phyloP scores from a whole-genome alignment of 2,797 vertebrate species.

The Lophius americanus region DNA sequence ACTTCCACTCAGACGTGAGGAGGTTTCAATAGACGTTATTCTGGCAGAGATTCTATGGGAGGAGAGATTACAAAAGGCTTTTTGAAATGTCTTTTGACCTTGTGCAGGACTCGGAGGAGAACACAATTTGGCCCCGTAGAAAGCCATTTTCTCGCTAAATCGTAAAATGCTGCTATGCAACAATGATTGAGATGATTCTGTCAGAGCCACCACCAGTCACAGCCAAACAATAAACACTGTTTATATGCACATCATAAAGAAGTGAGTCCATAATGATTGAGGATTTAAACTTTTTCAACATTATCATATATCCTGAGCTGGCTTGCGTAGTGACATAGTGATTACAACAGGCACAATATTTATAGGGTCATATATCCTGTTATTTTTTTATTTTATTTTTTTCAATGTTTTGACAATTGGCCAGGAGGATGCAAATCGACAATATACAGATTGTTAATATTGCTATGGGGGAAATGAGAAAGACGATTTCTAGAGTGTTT shows the following conservation, averaged over 20 bases:
- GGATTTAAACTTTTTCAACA: neutral
- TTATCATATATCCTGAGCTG: neutral
- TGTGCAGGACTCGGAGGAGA: neutral
- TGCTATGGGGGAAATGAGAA: neutral
- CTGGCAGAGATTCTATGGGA: neutral
- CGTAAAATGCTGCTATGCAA: neutral
- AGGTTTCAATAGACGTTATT: too few relatives aligned
- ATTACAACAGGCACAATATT: conserved; percentile 10
- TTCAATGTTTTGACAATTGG: too few relatives aligned
- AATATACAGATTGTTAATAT: neutral
- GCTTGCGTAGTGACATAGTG: conserved; percentile 8
- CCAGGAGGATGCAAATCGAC: neutral
- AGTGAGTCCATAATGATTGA: neutral
- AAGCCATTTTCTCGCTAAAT: neutral
- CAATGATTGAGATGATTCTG: neutral
- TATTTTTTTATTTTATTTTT: neutral
- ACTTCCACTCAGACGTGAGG: too few relatives aligned
- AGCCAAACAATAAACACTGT: conserved; percentile 1
- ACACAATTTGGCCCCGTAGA: neutral
- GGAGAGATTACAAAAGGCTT: neutral
- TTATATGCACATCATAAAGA: neutral
- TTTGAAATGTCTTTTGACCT: conserved; percentile 5
- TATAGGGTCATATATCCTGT: neutral
- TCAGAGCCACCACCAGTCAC: neutral
- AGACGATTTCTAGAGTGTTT: neutral